phyloP scores from a whole-genome alignment of 2,797 vertebrate species.

The Trematomus bernacchii region DNA sequence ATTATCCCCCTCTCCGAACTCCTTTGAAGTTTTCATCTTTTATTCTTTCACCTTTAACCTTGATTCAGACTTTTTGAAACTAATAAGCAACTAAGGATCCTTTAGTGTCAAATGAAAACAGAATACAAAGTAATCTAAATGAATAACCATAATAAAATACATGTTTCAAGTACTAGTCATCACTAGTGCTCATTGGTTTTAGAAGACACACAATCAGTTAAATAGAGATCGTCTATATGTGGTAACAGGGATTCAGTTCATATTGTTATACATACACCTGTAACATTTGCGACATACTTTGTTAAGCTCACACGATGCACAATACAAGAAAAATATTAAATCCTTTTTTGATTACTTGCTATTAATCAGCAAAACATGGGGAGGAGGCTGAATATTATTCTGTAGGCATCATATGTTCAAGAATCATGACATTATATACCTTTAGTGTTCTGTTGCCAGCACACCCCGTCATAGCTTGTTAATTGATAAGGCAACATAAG shows the following conservation, averaged over 20 bases:
- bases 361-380: background rate
- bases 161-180: background rate
- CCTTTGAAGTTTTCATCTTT: background rate
- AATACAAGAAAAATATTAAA: background rate
- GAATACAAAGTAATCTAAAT: background rate
- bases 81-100: background rate
- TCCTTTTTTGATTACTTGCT: background rate
- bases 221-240: background rate
- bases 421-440: slow-evolving; percentile 45
- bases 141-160: background rate
- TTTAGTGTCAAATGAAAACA: background rate
- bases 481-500: slow-evolving; percentile 84
- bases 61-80: background rate
- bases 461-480: slow-evolving; percentile 78
- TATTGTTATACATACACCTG: background rate
- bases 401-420: background rate
- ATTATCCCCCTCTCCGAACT: too few species aligned
- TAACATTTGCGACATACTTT: background rate
- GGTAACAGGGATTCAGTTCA: background rate
- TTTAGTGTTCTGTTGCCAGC: slow-evolving; percentile 36
- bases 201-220: background rate
- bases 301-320: background rate
- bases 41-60: background rate
- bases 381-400: background rate
- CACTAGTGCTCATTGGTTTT: background rate